Evolutionary conservation across 1,140 invertebrate species (phyloP).

Genomic region (Drosophila aff.): DNA sequence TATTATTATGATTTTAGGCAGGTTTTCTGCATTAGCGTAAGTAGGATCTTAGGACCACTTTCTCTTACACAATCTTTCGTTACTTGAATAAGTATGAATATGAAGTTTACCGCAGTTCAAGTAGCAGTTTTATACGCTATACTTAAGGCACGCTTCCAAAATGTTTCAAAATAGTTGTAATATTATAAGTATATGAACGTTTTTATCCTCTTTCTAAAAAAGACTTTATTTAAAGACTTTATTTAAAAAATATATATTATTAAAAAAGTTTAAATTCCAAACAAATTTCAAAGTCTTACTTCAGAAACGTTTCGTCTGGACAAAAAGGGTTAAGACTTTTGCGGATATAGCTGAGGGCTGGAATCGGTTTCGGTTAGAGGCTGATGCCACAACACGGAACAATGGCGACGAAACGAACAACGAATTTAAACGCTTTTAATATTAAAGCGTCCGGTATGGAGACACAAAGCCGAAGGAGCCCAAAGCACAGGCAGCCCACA

Average conservation of each 20-base stretch:
- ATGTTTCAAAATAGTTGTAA: too few relatives aligned
- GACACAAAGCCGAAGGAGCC: conserved; percentile 43
- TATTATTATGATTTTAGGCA: neutral
- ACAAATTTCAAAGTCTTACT: too few relatives aligned
- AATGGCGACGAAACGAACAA: conserved; percentile 71
- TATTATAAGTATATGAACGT: too few relatives aligned
- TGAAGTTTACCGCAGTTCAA: neutral
- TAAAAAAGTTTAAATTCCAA: neutral
- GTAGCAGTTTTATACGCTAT: neutral
- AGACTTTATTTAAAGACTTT: too few relatives aligned
- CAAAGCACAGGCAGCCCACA: conserved; percentile 35
- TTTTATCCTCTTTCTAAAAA: too few relatives aligned
- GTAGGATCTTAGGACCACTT: neutral
- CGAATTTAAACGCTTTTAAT: conserved; percentile 81
- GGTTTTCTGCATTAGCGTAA: neutral
- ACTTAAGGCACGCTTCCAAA: neutral
- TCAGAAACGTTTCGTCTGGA: neutral
- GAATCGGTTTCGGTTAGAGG: conserved; percentile 6
- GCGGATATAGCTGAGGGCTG: conserved; percentile 7
- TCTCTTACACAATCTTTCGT: neutral
- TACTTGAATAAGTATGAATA: neutral
- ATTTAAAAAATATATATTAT: too few relatives aligned
- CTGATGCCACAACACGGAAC: conserved; percentile 46
- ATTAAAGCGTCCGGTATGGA: conserved; percentile 71
- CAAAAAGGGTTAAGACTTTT: conserved; percentile 9